These are phyloP conservation scores for Dendronephthya gigantea DNA, from an alignment of 64 coral and sea anemone species.

Conservation along the genomic window DNA sequence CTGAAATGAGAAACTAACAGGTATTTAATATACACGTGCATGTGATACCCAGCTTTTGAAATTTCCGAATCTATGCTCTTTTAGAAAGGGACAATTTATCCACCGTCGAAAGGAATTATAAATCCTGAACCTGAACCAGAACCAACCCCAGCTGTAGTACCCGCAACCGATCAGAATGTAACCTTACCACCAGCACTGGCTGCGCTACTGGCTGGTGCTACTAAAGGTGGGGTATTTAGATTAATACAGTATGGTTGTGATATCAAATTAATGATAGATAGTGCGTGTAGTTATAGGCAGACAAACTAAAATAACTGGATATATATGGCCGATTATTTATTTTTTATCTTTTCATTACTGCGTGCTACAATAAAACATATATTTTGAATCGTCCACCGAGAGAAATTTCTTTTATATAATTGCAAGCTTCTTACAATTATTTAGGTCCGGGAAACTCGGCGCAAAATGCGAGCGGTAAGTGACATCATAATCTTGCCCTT, in stretches of 20 bases:
- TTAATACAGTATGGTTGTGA: too few species aligned
- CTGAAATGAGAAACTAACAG: too few species aligned
- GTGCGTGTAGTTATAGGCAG: too few species aligned
- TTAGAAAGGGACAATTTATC: not conserved
- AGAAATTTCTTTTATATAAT: not conserved
- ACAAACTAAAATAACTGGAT: too few species aligned
- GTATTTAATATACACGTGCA: too few species aligned
- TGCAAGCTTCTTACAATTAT: not conserved
- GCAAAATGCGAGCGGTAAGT: not conserved
- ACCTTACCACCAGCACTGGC: not conserved
- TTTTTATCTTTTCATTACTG: too few species aligned
- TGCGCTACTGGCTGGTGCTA: not conserved
- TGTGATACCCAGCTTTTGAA: too few species aligned
- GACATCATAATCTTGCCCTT: too few species aligned
- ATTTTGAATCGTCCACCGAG: not conserved
- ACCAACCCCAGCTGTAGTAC: not conserved
- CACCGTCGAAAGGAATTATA: not conserved
- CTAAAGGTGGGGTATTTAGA: not conserved
- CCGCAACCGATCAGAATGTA: not conserved
- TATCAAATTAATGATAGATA: too few species aligned
- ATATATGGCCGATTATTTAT: too few species aligned
- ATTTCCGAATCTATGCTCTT: not conserved
- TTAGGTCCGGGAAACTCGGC: not conserved
- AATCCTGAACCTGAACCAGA: not conserved
- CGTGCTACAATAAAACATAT: too few species aligned